A percentile compares a stretch with the other conserved stretches of the same genome.
Conservation (phyloP, 1,140 invertebrate species). For the Eurosta solidaginis region DNA sequence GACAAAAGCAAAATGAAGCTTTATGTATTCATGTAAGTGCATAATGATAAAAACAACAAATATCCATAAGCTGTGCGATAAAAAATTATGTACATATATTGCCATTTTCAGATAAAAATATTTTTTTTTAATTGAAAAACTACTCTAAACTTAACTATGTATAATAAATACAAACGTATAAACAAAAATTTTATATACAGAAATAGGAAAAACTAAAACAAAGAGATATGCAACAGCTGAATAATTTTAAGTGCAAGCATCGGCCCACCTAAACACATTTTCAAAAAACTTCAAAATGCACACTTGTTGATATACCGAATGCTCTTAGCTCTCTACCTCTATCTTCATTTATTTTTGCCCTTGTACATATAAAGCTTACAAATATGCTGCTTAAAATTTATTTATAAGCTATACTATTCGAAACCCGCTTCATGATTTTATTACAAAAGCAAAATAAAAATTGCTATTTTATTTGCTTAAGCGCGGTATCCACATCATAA, state of each 20-base stretch:
- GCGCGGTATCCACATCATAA: no score
- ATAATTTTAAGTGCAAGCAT: slow-evolving; percentile 20
- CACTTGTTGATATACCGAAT: not conserved
- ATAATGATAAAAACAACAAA: not conserved
- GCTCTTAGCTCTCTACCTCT: slow-evolving; percentile 18
- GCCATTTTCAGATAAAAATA: not conserved
- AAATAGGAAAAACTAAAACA: not conserved
- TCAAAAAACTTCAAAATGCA: not conserved
- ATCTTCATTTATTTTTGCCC: not conserved
- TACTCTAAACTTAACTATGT: not conserved
- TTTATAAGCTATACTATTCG: no score
- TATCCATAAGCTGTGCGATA: not conserved
- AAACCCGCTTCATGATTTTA: no score
- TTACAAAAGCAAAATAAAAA: not conserved
- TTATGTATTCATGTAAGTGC: not conserved
- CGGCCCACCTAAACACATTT: slow-evolving; percentile 20
- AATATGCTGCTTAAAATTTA: no score
- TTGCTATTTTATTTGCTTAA: no score
- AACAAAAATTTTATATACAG: not conserved
- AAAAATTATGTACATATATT: not conserved
- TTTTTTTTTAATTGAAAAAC: not conserved
- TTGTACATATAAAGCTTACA: not conserved
- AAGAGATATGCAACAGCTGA: not conserved
- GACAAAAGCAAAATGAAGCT: not conserved
- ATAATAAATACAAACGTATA: not conserved